phyloP scores from a whole-genome alignment of 2,113 vertebrate species.

The Tringa solitaria region DNA sequence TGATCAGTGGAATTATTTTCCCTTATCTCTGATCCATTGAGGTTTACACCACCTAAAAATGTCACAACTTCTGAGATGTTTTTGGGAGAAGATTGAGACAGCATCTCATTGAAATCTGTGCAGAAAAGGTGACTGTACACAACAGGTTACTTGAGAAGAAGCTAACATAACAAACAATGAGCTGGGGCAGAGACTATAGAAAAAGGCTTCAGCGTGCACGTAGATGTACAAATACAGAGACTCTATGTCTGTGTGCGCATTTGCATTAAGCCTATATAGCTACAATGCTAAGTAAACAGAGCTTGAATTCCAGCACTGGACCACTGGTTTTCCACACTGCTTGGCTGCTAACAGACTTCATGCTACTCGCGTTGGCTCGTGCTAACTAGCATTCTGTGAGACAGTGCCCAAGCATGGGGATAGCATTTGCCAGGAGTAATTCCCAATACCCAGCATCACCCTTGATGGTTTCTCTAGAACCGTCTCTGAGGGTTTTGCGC shows the following conservation, averaged over 20 bases:
- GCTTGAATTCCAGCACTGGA: neutral
- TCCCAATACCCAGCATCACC: neutral
- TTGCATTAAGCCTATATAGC: neutral
- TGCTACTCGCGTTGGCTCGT: neutral
- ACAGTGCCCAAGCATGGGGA: neutral
- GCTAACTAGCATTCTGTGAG: neutral
- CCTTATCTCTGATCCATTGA: neutral
- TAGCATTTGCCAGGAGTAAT: neutral
- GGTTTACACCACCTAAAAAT: neutral
- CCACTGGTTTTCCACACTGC: neutral
- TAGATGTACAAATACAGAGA: neutral
- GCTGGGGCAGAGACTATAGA: neutral
- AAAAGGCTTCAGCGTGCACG: fast-evolving
- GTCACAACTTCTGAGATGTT: neutral
- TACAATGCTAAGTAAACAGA: neutral
- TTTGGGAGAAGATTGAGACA: neutral
- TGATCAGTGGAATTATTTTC: neutral
- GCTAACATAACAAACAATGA: neutral
- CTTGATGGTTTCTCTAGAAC: neutral
- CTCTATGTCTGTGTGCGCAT: neutral
- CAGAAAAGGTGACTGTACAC: neutral
- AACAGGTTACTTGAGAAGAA: neutral
- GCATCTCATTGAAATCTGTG: neutral
- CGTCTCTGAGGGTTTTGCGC: neutral
- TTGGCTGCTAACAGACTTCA: neutral